phyloP scores from a whole-genome alignment of 2,888 invertebrate genomes.

The Belgica antarctica region DNA sequence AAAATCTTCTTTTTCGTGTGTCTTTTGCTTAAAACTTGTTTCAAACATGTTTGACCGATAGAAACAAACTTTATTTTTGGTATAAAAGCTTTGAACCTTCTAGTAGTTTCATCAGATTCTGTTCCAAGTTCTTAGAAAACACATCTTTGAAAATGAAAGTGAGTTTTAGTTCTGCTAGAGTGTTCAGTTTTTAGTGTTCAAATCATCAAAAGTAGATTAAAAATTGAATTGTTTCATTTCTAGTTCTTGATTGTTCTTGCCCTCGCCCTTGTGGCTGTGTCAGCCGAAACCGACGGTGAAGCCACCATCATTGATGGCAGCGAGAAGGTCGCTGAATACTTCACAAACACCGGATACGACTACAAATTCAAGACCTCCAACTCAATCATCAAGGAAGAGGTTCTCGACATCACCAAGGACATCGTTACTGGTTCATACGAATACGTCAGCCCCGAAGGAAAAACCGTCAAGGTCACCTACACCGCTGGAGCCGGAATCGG shows the following conservation, averaged over 20 bases:
- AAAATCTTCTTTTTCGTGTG: too few species aligned
- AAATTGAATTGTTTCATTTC: not conserved
- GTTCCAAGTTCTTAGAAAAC: not conserved
- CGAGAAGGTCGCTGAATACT: constrained; percentile 19
- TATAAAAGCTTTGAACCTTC: constrained; percentile 30
- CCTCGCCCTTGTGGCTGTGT: not conserved
- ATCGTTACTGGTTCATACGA: constrained; percentile 32
- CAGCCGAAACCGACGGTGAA: constrained; percentile 29
- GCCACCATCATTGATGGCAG: constrained; percentile 13
- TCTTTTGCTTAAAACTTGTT: too few species aligned
- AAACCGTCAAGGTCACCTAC: constrained; percentile 19
- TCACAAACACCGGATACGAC: constrained; percentile 27
- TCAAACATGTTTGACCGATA: constrained; percentile 9
- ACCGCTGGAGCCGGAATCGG: constrained; percentile 40
- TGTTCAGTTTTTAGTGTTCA: not conserved
- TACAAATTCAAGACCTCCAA: constrained; percentile 37
- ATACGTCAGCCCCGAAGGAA: constrained; percentile 31
- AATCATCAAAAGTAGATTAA: not conserved
- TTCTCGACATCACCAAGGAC: constrained; percentile 1
- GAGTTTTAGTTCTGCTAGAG: not conserved
- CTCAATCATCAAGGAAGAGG: not conserved
- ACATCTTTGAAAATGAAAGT: constrained; percentile 35
- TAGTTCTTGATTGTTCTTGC: constrained; percentile 23
- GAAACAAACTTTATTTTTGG: too few species aligned
- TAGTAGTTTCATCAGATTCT: constrained; percentile 12